These are phyloP conservation scores for Malurus melanocephalus DNA, from an alignment of 2,113 vertebrate genomes.

Conservation along the genomic window DNA sequence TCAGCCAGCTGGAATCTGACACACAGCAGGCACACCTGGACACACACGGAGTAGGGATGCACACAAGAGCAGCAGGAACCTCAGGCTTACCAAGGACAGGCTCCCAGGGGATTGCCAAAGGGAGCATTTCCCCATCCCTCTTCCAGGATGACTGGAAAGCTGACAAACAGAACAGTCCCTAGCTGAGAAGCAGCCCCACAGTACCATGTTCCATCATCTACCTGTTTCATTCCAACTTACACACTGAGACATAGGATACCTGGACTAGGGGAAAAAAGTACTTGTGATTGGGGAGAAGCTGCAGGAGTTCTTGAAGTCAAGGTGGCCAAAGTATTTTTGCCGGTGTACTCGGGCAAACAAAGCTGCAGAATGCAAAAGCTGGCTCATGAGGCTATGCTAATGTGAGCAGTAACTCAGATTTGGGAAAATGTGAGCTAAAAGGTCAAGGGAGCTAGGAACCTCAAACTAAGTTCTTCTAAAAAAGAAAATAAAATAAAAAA, in stretches of 20 bases:
- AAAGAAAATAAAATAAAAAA: not conserved
- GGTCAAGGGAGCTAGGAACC: not conserved
- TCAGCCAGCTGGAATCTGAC: not conserved
- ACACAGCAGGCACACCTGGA: not conserved
- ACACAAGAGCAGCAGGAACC: not conserved
- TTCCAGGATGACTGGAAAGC: not conserved
- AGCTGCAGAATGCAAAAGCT: not conserved
- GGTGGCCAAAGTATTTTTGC: not conserved
- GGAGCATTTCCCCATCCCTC: not conserved
- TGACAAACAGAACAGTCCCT: not conserved
- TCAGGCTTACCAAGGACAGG: not conserved
- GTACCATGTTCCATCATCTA: rapidly evolving
- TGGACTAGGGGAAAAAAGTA: not conserved
- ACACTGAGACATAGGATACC: not conserved
- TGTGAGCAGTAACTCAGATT: not conserved
- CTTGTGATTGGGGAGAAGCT: not conserved
- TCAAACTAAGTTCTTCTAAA: not conserved
- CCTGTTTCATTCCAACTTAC: not conserved
- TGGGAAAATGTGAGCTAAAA: not conserved
- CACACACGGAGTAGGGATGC: too few species aligned
- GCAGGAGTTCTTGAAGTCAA: not conserved
- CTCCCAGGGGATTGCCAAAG: not conserved
- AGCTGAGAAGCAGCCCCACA: not conserved
- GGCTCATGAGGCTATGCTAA: not conserved
- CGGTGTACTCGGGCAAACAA: not conserved